Conservation (phyloP, 2,888 invertebrate species). For the Mesorhabditis belari region DNA sequence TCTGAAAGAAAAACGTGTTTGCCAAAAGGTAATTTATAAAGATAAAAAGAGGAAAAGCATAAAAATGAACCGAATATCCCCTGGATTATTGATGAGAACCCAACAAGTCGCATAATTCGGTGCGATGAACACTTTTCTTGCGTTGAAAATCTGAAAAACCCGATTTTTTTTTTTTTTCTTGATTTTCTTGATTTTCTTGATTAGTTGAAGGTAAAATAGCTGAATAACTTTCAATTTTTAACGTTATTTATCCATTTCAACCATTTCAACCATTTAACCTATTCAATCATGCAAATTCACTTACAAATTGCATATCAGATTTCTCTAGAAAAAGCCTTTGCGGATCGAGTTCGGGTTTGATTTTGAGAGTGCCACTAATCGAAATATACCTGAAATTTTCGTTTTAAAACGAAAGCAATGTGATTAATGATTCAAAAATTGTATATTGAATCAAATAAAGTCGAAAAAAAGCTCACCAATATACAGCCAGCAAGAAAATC, state of each 20-base stretch:
- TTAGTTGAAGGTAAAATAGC: too few species aligned
- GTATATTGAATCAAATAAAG: too few species aligned
- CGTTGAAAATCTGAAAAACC: slow-evolving; percentile 38
- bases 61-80: slow-evolving; percentile 21
- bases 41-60: background rate
- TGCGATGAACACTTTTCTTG: slow-evolving; percentile 42
- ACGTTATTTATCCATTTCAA: background rate
- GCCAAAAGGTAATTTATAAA: too few species aligned
- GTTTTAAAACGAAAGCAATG: background rate
- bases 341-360: slow-evolving; percentile 44
- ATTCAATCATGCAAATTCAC: too few species aligned
- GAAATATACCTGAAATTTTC: slow-evolving; percentile 28
- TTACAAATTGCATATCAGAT: slow-evolving; percentile 41
- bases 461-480: slow-evolving; percentile 14
- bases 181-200: too few species aligned
- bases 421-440: background rate
- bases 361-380: slow-evolving; percentile 39
- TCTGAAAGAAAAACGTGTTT: background rate
- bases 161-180: too few species aligned
- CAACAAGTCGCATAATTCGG: slow-evolving; percentile 46
- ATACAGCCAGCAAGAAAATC: slow-evolving; percentile 35
- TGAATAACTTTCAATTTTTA: background rate
- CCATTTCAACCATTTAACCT: too few species aligned
- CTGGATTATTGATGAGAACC: slow-evolving; percentile 47
- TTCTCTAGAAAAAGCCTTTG: slow-evolving; percentile 41